These are phyloP conservation scores for Melitaea cinxia DNA, from an alignment of 1,140 invertebrate genomes.

Conservation along the genomic window DNA sequence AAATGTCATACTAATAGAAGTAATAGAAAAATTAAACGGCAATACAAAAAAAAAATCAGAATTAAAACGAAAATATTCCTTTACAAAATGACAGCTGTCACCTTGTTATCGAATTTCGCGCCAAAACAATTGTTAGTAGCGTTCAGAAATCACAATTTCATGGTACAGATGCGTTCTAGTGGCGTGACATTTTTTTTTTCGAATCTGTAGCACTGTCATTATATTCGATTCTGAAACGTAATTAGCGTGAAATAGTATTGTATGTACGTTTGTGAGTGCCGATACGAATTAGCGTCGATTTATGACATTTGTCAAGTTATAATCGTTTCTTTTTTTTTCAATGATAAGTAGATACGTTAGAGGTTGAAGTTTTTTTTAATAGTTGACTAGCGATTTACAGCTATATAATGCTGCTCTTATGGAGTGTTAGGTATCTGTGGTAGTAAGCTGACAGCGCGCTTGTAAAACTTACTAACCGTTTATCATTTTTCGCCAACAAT, in stretches of 20 bases:
- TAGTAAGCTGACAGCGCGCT: too few species aligned
- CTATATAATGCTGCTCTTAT: too few species aligned
- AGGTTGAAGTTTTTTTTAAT: neutral
- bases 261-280: neutral
- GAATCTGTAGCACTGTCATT: constrained; percentile 46
- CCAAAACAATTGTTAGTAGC: constrained; percentile 38
- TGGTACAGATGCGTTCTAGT: constrained; percentile 59
- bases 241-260: constrained; percentile 40
- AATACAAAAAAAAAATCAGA: constrained; percentile 2
- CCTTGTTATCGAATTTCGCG: constrained; percentile 40
- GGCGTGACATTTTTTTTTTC: constrained; percentile 47
- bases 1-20: too few species aligned
- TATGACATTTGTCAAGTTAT: constrained; percentile 18
- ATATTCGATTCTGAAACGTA: constrained; percentile 32
- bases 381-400: too few species aligned
- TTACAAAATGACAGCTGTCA: constrained; percentile 51
- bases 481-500: too few species aligned
- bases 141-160: constrained; percentile 56
- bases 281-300: constrained; percentile 12
- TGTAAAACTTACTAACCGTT: too few species aligned
- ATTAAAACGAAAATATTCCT: too few species aligned
- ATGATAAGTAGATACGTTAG: neutral
- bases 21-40: too few species aligned
- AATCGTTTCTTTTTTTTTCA: neutral
- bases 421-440: too few species aligned